Evolutionary conservation across 1,140 invertebrate species (phyloP).

Genomic region (Pteromalus puparum): DNA sequence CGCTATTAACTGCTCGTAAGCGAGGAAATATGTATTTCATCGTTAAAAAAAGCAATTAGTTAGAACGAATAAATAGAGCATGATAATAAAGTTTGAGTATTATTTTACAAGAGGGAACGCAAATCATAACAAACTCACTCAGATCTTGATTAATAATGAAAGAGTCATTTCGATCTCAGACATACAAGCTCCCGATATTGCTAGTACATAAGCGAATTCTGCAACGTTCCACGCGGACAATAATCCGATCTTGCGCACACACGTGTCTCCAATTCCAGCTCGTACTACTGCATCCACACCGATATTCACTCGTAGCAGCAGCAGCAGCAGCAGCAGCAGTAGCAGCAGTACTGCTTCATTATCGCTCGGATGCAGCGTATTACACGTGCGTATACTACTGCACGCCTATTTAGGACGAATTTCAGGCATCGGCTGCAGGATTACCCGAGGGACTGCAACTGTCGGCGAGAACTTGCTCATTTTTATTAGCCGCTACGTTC

Average conservation of each 20-base stretch:
- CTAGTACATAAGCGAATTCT: background rate
- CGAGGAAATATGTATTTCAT: too few species aligned
- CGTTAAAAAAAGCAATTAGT: too few species aligned
- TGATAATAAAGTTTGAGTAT: too few species aligned
- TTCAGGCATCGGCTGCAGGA: background rate
- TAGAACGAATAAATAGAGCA: too few species aligned
- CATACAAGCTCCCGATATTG: too few species aligned
- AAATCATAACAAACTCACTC: too few species aligned
- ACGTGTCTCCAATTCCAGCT: background rate
- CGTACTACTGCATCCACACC: background rate
- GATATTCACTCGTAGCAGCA: background rate
- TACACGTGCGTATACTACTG: background rate
- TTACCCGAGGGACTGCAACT: background rate
- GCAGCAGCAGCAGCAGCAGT: background rate
- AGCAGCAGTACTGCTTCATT: background rate
- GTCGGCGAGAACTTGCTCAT: too few species aligned
- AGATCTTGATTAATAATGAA: too few species aligned
- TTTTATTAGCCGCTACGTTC: background rate
- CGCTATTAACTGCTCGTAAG: too few species aligned
- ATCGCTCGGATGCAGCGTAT: background rate
- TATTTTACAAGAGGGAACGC: too few species aligned
- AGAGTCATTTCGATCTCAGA: too few species aligned
- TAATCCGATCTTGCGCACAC: background rate
- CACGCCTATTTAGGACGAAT: slow-evolving; percentile 10
- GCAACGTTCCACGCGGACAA: background rate